Conservation (phyloP, 2,113 vertebrate species). For the Mystacornis crossleyi region DNA sequence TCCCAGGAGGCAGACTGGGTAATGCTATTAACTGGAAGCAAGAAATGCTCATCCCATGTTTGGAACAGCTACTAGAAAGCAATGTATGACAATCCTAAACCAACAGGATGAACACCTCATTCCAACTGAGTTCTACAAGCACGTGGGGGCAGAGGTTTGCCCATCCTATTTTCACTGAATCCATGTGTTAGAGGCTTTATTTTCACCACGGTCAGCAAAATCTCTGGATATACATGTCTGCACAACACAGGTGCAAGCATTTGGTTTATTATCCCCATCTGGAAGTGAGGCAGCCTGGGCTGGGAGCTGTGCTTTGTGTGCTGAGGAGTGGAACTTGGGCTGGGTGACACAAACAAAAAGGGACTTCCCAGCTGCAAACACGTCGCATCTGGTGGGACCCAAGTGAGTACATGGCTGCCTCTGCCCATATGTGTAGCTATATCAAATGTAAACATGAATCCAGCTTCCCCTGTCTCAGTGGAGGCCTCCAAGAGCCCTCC, state of each 20-base stretch:
- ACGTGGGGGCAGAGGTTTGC: background rate
- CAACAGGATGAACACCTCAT: background rate
- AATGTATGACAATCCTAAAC: fast-evolving
- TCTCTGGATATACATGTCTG: background rate
- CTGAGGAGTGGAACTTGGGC: background rate
- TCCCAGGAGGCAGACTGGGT: background rate
- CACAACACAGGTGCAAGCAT: background rate
- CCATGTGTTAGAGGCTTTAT: background rate
- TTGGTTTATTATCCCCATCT: background rate
- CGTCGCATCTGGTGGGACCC: background rate
- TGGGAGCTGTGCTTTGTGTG: background rate
- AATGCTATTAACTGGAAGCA: background rate
- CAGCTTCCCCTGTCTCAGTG: background rate
- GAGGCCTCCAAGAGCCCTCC: background rate
- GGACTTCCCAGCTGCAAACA: background rate
- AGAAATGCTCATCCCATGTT: background rate
- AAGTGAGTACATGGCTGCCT: background rate
- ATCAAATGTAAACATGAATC: background rate
- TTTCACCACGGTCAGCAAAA: background rate
- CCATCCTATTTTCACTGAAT: background rate
- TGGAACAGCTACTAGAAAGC: background rate
- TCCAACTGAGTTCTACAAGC: background rate
- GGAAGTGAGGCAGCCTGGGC: background rate
- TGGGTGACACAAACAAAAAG: background rate
- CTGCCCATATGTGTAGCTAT: background rate